Evolutionary conservation across 2,113 vertebrate genomes (phyloP), one percentile per base, ranked within the genome.

Genomic region (Xiphorhynchus elegans): DNA sequence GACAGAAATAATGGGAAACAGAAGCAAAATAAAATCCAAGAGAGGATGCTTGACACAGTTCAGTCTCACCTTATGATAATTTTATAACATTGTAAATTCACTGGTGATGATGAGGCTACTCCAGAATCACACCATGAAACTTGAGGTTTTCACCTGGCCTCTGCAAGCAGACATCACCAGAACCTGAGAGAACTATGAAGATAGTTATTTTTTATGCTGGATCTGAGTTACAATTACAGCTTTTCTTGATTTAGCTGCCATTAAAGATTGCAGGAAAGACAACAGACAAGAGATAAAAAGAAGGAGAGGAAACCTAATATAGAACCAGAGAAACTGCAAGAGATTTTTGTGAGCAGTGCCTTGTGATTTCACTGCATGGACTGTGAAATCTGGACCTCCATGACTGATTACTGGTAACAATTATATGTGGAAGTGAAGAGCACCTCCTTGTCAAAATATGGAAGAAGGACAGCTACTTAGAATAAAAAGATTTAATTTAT

Each of bases 191-290:
- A 91, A 82, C 75, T 21, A 5, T n/a, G 25, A 80, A 79, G 23
- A 28, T 3, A 24, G 4, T 42, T 1, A 0, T 1, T n/a, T 78
- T 58, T 62, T 31, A 16, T 46, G 7, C 9, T 79, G 26, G n/a
- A 42, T 49, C 13, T 24, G 47, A 33, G 19, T 60, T 68, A 47
- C 10, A 26, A 23, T 63, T 63, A 70, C 3, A 78, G 5, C 8
- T 76, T 76, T 50, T 72, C 13, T 69, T 87, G 7, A 76, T 87
- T 79, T 58, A 75, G 12, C 19, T 90, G 24, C 17, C 6, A 4
- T 35, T 60, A 90, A 52, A 17, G 25, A 31, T 12, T 73, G 17
- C 29, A 70, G 47, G 12, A 35, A 68, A 78, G n/a, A 47, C 7
- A 79, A 37, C 5, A 82, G 18, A 39, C 2, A 11, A 53, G 17